Evolutionary conservation across 2,113 vertebrate genomes (phyloP).

Genomic region (Eulemur macaco): DNA sequence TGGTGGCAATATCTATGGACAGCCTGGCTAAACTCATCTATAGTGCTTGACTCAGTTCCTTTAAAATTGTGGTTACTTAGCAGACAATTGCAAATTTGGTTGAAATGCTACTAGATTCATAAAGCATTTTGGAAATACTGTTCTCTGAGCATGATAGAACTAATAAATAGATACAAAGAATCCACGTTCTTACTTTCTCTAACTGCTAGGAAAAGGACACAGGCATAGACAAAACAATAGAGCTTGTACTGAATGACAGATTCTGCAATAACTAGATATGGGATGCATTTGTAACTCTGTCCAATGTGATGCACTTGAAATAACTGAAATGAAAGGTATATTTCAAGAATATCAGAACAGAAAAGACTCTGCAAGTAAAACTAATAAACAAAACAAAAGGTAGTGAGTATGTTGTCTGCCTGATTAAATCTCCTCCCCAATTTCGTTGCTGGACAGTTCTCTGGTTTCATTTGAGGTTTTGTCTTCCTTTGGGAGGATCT

Average conservation of each 20-base stretch:
- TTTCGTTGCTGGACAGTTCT: background rate
- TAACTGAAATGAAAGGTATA: background rate
- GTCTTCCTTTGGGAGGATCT: background rate
- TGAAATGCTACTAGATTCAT: background rate
- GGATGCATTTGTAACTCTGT: background rate
- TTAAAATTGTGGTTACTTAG: background rate
- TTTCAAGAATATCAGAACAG: background rate
- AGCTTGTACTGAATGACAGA: background rate
- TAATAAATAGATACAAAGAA: background rate
- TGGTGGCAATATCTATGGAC: background rate
- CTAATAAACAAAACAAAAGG: background rate
- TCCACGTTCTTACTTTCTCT: background rate
- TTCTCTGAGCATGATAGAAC: background rate
- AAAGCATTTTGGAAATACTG: background rate
- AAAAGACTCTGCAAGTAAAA: background rate
- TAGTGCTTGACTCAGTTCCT: background rate
- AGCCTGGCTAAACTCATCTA: background rate
- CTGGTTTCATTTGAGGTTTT: background rate
- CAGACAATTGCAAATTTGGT: background rate
- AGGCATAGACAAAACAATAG: background rate
- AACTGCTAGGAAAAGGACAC: background rate
- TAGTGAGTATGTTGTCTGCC: background rate
- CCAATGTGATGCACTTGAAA: background rate
- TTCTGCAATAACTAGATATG: accelerated
- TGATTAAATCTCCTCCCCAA: too few relatives aligned